Conservation (phyloP, 2,888 invertebrate genomes). For the Carterocephalus palaemon region DNA sequence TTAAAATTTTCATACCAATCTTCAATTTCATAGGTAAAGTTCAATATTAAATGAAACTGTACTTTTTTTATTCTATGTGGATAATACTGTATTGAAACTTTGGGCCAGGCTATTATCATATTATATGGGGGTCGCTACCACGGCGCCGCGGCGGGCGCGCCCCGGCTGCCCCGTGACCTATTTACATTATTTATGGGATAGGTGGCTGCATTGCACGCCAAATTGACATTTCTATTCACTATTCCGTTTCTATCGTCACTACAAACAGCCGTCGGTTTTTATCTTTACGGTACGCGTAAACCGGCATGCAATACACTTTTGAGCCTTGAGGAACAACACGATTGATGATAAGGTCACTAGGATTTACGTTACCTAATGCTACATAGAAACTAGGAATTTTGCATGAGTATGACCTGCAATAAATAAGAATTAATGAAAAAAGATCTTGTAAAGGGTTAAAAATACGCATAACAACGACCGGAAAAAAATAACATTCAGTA, state of each 20-base stretch:
- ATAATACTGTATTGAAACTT: constrained; percentile 19
- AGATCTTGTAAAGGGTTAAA: too few species aligned
- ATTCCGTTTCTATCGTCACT: constrained; percentile 9
- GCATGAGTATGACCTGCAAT: neutral
- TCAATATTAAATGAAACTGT: too few species aligned
- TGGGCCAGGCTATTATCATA: constrained; percentile 20
- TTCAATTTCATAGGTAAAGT: too few species aligned
- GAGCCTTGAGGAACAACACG: too few species aligned
- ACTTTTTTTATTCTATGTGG: neutral
- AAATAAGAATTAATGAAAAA: too few species aligned
- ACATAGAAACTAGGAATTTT: neutral
- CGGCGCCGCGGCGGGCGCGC: constrained; percentile 28
- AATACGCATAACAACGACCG: too few species aligned
- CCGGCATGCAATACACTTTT: too few species aligned
- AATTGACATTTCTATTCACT: constrained; percentile 29
- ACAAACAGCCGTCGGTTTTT: neutral
- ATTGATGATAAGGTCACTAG: too few species aligned
- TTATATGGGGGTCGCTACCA: constrained; percentile 16
- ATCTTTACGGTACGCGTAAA: too few species aligned
- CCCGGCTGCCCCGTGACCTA: constrained; percentile 59
- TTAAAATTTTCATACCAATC: too few species aligned
- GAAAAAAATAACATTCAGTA: too few species aligned
- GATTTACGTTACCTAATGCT: too few species aligned
- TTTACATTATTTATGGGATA: constrained; percentile 39
- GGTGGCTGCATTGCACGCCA: constrained; percentile 31